phyloP scores from a whole-genome alignment of 1,140 invertebrate genomes.

The Dreissena polymorpha region DNA sequence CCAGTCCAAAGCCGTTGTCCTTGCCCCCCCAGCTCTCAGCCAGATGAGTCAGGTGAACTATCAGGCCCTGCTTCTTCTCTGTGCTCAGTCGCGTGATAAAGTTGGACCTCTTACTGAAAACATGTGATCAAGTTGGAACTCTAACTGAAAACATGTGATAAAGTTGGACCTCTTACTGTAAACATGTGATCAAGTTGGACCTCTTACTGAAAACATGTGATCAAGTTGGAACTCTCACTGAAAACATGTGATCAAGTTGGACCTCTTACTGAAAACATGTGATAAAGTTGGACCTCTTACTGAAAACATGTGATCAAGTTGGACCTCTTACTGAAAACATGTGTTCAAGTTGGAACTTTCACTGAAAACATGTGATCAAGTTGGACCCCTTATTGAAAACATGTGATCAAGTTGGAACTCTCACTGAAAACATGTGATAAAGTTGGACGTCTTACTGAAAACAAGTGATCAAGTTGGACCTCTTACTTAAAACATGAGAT shows the following conservation, averaged over 20 bases:
- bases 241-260: slow-evolving; percentile 94
- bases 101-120: slow-evolving; percentile 91
- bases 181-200: slow-evolving; percentile 90
- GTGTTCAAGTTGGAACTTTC: slow-evolving; percentile 95
- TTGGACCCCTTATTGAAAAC: slow-evolving; percentile 91
- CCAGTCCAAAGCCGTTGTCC: slow-evolving; percentile 93
- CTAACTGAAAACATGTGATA: too few relatives aligned
- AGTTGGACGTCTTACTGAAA: slow-evolving; percentile 92
- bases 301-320: slow-evolving; percentile 79
- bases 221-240: too few relatives aligned
- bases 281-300: slow-evolving; percentile 95
- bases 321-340: too few relatives aligned
- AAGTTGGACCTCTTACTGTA: slow-evolving; percentile 94
- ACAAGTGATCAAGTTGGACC: too few relatives aligned
- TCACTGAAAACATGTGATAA: slow-evolving; percentile 93
- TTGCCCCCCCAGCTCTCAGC: slow-evolving; percentile 94
- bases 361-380: slow-evolving; percentile 88
- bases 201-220: slow-evolving; percentile 85
- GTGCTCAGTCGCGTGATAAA: slow-evolving; percentile 90
- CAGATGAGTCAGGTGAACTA: slow-evolving; percentile 89
- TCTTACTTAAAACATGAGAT: too few relatives aligned
- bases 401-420: too few relatives aligned
- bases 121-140: too few relatives aligned
- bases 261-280: slow-evolving; percentile 88
- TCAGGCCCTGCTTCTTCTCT: slow-evolving; percentile 87